These are phyloP conservation scores for Campoplex nolae DNA, from an alignment of 2,888 invertebrate genomes.

Conservation along the genomic window DNA sequence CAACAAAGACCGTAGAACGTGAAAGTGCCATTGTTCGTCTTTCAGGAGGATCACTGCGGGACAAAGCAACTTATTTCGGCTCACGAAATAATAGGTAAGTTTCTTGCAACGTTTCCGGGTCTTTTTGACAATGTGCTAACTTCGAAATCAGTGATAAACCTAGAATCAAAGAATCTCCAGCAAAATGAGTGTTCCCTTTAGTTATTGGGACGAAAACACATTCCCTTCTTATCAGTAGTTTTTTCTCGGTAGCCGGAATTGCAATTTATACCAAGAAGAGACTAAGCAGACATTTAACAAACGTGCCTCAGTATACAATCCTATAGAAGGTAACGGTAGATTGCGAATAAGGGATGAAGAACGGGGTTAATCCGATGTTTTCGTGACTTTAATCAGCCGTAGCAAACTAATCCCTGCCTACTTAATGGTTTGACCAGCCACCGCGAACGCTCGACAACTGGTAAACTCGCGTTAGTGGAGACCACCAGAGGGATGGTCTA, in stretches of 20 bases:
- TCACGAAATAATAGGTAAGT: background rate
- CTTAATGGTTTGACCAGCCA: slow-evolving; percentile 72
- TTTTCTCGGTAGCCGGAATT: background rate
- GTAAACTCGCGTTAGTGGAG: slow-evolving; percentile 67
- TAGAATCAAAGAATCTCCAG: background rate
- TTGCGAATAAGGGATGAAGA: slow-evolving; percentile 2
- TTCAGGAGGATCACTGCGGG: background rate
- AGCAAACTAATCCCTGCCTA: slow-evolving; percentile 70
- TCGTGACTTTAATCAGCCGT: slow-evolving; percentile 76
- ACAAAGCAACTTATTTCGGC: background rate
- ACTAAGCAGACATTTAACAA: slow-evolving; percentile 10
- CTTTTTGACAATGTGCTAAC: background rate
- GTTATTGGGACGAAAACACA: background rate
- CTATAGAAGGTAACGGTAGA: background rate
- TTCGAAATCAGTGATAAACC: background rate
- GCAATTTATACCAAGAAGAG: background rate
- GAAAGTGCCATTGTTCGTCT: background rate
- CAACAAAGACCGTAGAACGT: background rate
- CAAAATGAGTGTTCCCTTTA: background rate
- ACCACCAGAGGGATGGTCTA: slow-evolving; percentile 61
- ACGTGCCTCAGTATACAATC: slow-evolving; percentile 4
- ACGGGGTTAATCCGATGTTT: slow-evolving; percentile 64
- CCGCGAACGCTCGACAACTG: slow-evolving; percentile 59
- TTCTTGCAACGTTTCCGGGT: background rate
- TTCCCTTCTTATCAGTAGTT: background rate